Conservation (phyloP, 2,888 invertebrate genomes). For the Rambutsinella grinnellia region DNA sequence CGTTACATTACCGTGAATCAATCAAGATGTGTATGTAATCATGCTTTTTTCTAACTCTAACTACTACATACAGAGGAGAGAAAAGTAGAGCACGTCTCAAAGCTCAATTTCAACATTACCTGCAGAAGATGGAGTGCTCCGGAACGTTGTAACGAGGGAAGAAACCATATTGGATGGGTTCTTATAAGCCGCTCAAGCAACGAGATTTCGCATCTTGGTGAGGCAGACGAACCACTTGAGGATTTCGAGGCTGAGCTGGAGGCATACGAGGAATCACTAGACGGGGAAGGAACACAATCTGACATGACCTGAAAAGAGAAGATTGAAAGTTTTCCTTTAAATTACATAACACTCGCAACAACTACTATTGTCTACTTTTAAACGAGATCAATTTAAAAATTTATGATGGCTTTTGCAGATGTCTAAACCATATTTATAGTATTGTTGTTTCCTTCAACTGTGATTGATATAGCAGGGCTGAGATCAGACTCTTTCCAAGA, state of each 20-base stretch:
- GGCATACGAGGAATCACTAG: conserved; percentile 63
- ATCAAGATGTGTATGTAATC: conserved; percentile 22
- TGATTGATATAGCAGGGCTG: no score
- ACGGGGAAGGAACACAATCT: conserved; percentile 64
- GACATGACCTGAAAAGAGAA: conserved; percentile 61
- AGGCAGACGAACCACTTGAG: conserved; percentile 59
- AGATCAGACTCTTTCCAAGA: no score
- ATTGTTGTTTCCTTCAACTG: no score
- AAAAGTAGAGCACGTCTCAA: conserved; percentile 14
- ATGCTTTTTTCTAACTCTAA: no score
- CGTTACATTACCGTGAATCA: conserved; percentile 13
- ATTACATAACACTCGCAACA: no score
- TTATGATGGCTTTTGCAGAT: no score
- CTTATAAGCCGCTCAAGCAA: conserved; percentile 57
- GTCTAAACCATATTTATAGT: conserved; percentile 6
- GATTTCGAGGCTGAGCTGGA: conserved; percentile 60
- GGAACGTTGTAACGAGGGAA: conserved; percentile 92
- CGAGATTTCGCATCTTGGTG: conserved; percentile 62
- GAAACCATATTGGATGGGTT: conserved; percentile 94
- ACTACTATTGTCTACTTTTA: no score
- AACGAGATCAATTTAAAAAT: no score
- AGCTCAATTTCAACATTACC: conserved; percentile 73
- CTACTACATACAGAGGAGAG: no score
- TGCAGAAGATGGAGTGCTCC: conserved; percentile 95
- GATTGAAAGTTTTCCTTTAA: background rate